Conservation (phyloP, 2,888 invertebrate genomes). For the Tipula lateralis region DNA sequence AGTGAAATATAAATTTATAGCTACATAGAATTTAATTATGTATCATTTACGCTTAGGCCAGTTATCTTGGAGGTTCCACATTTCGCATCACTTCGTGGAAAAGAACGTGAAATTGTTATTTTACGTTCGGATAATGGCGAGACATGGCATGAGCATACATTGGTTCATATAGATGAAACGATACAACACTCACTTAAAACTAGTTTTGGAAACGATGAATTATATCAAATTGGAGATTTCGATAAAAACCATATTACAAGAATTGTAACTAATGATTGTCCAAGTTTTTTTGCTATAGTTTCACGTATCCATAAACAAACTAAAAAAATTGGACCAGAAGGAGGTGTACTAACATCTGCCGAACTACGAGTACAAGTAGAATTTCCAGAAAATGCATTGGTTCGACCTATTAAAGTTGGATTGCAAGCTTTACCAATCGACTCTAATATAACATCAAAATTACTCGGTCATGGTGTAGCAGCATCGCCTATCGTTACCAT, state of each 20-base stretch:
- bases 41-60: slow-evolving; percentile 55
- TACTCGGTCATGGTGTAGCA: slow-evolving; percentile 92
- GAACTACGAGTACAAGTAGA: slow-evolving; percentile 80
- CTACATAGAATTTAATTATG: no score
- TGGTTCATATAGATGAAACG: slow-evolving; percentile 79
- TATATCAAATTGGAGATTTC: slow-evolving; percentile 74
- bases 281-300: slow-evolving; percentile 95
- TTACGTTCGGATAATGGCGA: slow-evolving; percentile 96
- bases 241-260: slow-evolving; percentile 87
- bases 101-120: slow-evolving; percentile 93
- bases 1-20: no score
- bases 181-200: slow-evolving; percentile 89
- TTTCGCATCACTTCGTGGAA: slow-evolving; percentile 89
- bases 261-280: slow-evolving; percentile 94
- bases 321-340: slow-evolving; percentile 94
- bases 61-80: slow-evolving; percentile 95
- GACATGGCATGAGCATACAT: slow-evolving; percentile 94
- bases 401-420: slow-evolving; percentile 98
- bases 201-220: slow-evolving; percentile 77
- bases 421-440: slow-evolving; percentile 94
- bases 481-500: slow-evolving; percentile 98
- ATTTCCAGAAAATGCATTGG: slow-evolving; percentile 93
- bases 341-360: slow-evolving; percentile 91
- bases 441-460: slow-evolving; percentile 74
- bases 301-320: slow-evolving; percentile 94